Conservation (phyloP, 1,140 invertebrate genomes). For the Xylocopa sonorina region DNA sequence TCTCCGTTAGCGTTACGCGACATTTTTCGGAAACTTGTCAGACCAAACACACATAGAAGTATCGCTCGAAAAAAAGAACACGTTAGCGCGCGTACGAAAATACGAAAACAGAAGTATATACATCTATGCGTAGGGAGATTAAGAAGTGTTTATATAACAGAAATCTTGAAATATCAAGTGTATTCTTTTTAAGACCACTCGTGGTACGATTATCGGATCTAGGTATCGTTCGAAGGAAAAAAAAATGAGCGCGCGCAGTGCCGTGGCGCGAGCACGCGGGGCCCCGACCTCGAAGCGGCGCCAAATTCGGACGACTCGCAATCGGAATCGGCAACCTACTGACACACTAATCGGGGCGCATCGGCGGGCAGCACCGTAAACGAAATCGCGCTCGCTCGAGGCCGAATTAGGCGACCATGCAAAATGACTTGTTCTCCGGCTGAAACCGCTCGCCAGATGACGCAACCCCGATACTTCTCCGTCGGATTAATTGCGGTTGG, state of each 20-base stretch:
- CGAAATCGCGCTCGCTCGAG: conserved; percentile 61
- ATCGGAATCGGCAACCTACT: conserved; percentile 77
- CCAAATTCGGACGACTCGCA: conserved; percentile 74
- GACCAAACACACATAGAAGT: too few species aligned
- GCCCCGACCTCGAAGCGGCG: conserved; percentile 58
- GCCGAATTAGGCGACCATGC: conserved; percentile 61
- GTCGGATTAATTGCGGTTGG: conserved; percentile 17
- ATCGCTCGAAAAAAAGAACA: too few species aligned
- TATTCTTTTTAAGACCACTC: too few species aligned
- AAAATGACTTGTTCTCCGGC: conserved; percentile 44
- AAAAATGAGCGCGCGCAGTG: conserved; percentile 33
- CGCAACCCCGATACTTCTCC: conserved; percentile 25
- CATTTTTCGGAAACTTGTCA: too few species aligned
- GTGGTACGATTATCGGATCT: too few species aligned
- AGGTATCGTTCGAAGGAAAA: too few species aligned
- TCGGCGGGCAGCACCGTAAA: conserved; percentile 60
- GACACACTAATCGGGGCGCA: conserved; percentile 74
- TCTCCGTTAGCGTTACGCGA: too few species aligned
- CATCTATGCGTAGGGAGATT: too few species aligned
- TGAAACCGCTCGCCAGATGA: conserved; percentile 12
- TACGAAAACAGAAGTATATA: too few species aligned
- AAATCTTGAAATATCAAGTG: too few species aligned
- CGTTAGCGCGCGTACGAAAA: too few species aligned
- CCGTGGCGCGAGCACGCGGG: conserved; percentile 31
- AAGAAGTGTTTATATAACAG: too few species aligned